These are phyloP conservation scores for Cancer borealis DNA, from an alignment of 2,888 invertebrate genomes.

Conservation along the genomic window DNA sequence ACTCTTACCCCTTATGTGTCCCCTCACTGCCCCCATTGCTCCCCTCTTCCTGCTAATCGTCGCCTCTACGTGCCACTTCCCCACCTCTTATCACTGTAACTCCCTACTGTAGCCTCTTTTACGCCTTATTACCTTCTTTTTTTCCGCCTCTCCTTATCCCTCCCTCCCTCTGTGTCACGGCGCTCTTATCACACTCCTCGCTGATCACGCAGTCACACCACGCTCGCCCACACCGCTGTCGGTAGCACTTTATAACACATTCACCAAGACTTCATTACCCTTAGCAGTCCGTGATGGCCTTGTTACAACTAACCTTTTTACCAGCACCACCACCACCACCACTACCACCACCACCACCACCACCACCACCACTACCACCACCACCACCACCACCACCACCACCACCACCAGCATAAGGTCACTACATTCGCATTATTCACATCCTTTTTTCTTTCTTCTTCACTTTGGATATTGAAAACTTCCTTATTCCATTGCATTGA, in stretches of 20 bases:
- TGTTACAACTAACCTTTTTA: not conserved
- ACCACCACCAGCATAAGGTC: not conserved
- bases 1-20: not conserved
- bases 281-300: not conserved
- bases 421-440: not conserved
- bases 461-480: not conserved
- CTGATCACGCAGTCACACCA: not conserved
- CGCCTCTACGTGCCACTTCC: not conserved
- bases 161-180: not conserved
- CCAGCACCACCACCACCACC: not conserved
- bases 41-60: not conserved
- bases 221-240: not conserved
- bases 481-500: not conserved
- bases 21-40: not conserved
- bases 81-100: constrained; percentile 10
- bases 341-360: not conserved
- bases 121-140: not conserved
- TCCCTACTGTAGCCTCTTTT: not conserved
- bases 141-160: not conserved
- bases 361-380: not conserved
- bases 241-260: not conserved
- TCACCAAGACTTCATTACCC: not conserved
- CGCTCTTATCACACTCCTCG: not conserved
- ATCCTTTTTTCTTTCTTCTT: not conserved
- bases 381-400: not conserved